Evolutionary conservation across 1,140 invertebrate species (phyloP), one percentile per base, ranked within the genome.

Genomic region (Zaprionus nigranus): DNA sequence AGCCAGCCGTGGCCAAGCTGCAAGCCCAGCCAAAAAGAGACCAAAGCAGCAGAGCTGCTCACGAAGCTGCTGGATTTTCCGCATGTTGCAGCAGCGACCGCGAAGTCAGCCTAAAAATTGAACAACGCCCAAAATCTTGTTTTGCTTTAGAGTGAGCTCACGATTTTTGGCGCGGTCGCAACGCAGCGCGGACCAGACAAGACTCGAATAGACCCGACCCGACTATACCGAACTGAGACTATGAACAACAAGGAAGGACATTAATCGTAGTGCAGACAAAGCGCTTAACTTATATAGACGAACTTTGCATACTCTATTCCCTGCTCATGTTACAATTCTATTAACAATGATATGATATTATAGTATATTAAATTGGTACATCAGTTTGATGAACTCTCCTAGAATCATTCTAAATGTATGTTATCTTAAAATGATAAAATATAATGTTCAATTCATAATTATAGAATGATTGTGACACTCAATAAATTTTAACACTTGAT

Each of bases 51-150:
- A 40, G 36, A 75, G 75, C 84, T 81, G 75, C 84, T 81, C 85
- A 90, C 85, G 81, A 88, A 81, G 78, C 78, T 90, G 85, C 81
- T 79, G 68, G 60, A 80, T 73, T 79, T 81, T 79, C 78, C 75
- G 69, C 77, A 78, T 78, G 73, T 59, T 83, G 73, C 76, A n/a
- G 73, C 76, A n/a, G 36, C 57, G 67, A 68, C 73, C 73, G 73
- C 65, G 54, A 65, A 79, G 80, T 62, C 77, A 88, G 77, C 69
- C 83, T 64, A 79, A 87, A 81, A 88, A 87, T 81, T 88, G 81
- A 88, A 88, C 84, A 88, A 88, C 84, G 84, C 84, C 84, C 84
- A 88, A 88, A 88, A 88, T 88, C 84, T 88, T 90, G 84, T 88
- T 88, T 90, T 73, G 69, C 78, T 76, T 57, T 56, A 79, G 69